Percentiles rank a stretch among this genome's conserved stretches.
These are phyloP conservation scores for Sarcoramphus papa DNA, from an alignment of 2,797 vertebrate species.

Conservation along the genomic window DNA sequence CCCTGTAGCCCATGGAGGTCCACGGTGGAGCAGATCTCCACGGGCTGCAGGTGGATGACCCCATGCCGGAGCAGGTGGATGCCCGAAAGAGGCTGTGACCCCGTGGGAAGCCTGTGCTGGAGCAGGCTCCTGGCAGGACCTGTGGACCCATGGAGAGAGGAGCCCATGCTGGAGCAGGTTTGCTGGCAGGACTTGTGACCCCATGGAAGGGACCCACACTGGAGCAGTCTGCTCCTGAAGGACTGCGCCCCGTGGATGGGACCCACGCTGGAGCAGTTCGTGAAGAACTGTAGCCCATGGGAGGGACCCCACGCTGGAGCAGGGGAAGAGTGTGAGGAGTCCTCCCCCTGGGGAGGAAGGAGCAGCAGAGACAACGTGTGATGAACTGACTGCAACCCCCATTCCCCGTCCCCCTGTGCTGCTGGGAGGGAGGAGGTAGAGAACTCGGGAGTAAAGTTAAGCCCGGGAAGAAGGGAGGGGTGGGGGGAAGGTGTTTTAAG, in stretches of 20 bases:
- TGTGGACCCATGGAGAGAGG: neutral
- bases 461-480: neutral
- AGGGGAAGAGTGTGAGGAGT: neutral
- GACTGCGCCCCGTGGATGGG: neutral
- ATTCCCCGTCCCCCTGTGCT: fast-evolving
- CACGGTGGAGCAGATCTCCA: neutral
- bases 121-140: neutral
- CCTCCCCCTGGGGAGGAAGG: neutral
- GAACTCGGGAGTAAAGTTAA: neutral
- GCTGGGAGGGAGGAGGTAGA: neutral
- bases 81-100: neutral
- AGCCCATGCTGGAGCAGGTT: neutral
- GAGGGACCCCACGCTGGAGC: neutral
- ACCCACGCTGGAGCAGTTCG: neutral
- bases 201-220: no score
- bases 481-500: neutral
- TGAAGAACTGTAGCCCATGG: no score
- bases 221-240: neutral
- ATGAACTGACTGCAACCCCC: neutral
- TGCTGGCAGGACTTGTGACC: neutral
- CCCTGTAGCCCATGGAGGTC: neutral
- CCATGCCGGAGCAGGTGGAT: neutral
- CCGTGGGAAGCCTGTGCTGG: neutral
- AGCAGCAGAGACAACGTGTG: fast-evolving
- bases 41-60: neutral